Conservation (phyloP, 2,888 invertebrate genomes). For the Cryptophagus acutangulus region DNA sequence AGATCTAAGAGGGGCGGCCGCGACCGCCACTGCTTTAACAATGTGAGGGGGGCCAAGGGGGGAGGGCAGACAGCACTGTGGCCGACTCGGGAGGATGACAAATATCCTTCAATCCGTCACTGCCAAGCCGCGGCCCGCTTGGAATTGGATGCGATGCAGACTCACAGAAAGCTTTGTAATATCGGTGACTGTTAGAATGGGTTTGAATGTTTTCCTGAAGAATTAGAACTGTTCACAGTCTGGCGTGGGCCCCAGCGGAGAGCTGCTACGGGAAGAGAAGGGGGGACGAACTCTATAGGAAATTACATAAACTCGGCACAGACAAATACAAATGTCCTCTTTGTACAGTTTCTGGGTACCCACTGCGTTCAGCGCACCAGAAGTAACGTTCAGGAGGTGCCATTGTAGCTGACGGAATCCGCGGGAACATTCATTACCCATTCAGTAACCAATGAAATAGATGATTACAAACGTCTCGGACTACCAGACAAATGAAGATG, state of each 20-base stretch:
- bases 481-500: conserved; percentile 49
- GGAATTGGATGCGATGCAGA: conserved; percentile 52
- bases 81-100: conserved; percentile 60
- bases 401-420: conserved; percentile 47
- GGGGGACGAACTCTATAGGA: conserved; percentile 49
- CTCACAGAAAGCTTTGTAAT: conserved; percentile 51
- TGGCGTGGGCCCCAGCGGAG: conserved; percentile 43
- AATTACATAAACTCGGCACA: conserved; percentile 53
- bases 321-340: conserved; percentile 52
- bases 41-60: conserved; percentile 30
- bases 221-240: conserved; percentile 36
- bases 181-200: conserved; percentile 45
- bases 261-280: conserved; percentile 32
- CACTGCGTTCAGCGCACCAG: conserved; percentile 27
- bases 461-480: conserved; percentile 50
- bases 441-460: conserved; percentile 51
- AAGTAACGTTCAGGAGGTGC: conserved; percentile 47
- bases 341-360: conserved; percentile 48
- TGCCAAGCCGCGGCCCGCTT: conserved; percentile 54
- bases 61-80: conserved; percentile 46
- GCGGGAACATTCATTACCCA: conserved; percentile 49
- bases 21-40: conserved; percentile 31
- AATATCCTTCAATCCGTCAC: conserved; percentile 66
- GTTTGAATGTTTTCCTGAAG: conserved; percentile 12
- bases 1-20: conserved; percentile 38